Evolutionary conservation across 2,113 vertebrate species (phyloP).

Genomic region (Pogona vitticeps): DNA sequence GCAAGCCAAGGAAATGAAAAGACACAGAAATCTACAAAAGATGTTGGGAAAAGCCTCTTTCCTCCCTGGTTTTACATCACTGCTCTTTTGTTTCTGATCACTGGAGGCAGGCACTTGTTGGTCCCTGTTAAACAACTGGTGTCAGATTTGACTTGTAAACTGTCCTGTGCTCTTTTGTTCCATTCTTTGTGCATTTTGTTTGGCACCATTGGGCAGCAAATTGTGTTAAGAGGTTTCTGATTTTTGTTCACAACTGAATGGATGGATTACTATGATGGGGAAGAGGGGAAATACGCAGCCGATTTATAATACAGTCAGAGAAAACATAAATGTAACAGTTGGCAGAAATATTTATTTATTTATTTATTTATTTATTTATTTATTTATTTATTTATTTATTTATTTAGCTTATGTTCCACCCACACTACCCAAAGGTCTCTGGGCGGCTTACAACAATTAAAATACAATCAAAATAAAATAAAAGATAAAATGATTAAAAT

Average conservation of each 20-base stretch:
- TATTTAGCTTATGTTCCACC: too few species aligned
- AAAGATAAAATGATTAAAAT: too few species aligned
- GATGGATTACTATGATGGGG: slow-evolving; percentile 11
- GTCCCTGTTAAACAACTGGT: slow-evolving; percentile 54
- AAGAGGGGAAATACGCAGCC: background rate
- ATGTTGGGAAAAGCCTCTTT: slow-evolving; percentile 45
- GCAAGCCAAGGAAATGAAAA: slow-evolving; percentile 63
- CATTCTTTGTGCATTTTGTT: slow-evolving; percentile 60
- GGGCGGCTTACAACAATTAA: too few species aligned
- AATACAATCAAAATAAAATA: too few species aligned
- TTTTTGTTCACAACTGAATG: slow-evolving; percentile 55
- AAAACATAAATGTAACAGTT: background rate
- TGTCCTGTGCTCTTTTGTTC: slow-evolving; percentile 40
- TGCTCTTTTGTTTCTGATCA: slow-evolving; percentile 54
- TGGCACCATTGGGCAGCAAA: slow-evolving; percentile 51
- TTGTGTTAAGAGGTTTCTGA: slow-evolving; percentile 52
- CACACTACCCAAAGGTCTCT: too few species aligned
- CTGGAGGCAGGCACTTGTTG: slow-evolving; percentile 50
- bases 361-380: too few species aligned
- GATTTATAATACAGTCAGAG: slow-evolving; percentile 27
- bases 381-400: too few species aligned
- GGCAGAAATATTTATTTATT: too few species aligned
- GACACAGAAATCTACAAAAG: slow-evolving; percentile 48
- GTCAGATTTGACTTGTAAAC: slow-evolving; percentile 47
- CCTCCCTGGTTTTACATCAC: slow-evolving; percentile 46